Evolutionary conservation across 2,113 vertebrate species (phyloP), one percentile per base, ranked within the genome.

Genomic region (Oreochromis niloticus): DNA sequence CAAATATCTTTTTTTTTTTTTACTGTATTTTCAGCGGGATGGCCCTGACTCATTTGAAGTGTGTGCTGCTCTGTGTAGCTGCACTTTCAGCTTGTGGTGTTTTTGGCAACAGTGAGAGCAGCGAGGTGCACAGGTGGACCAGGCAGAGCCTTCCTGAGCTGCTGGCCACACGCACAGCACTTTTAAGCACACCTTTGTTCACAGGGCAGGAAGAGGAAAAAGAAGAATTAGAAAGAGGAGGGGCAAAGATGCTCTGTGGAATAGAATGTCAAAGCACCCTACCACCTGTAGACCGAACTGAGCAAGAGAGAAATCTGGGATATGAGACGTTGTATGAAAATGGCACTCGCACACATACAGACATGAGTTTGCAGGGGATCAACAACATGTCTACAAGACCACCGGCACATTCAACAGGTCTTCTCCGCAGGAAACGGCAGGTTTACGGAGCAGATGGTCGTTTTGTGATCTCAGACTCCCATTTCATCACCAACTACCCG

Each of bases 251-350:
- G 39, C 93, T 94, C 8, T 99, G 98, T 88, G 98, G 98, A 71
- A 98, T 98, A 3, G 97, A 98, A 91, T 98, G 97, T 89, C 98
- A 98, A 89, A 95, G 94, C 30, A 91, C 88, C 12, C 83, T 96
- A 4, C 97, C 97, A 0, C 80, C 90, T 19, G 92, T 97, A 22
- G 96, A 93, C 86, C 93, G 95, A 48, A 88, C 92, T 16, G 97
- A 98, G 17, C 93, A 97, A 88, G 97, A 98, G 89, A 95, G 96
- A 41, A 91, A 96, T 57, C 96, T 99, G 52, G 98, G 98, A 22
- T 99, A 97, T 4, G 98, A 99, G 94, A 99, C 98, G 0, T 10
- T 98, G 88, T 97, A 97, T 84, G 97, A 97, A 85, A 98, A 98
- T 0, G 98, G 98, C 82, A 97, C 97, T 2, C 94, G 98, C 36